Evolutionary conservation across 2,797 vertebrate species (phyloP).

Genomic region (Chrysocyon brachyurus): DNA sequence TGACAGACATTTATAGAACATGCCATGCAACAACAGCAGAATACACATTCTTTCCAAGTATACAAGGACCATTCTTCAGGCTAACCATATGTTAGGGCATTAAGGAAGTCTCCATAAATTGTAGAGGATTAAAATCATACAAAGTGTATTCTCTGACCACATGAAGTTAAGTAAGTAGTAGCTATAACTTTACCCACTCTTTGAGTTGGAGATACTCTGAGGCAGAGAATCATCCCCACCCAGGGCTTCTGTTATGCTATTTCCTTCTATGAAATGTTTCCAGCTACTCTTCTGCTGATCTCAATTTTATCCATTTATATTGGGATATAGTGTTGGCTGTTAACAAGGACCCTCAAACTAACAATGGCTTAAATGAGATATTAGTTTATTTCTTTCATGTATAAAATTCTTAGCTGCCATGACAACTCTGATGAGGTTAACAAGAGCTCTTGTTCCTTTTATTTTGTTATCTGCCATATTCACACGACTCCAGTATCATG

Average conservation of each 20-base stretch:
- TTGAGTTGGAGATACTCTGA: background rate
- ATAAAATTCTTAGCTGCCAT: background rate
- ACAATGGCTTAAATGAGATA: background rate
- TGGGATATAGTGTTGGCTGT: background rate
- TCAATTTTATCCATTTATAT: background rate
- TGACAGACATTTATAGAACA: background rate
- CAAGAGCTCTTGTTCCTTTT: background rate
- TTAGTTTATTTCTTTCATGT: background rate
- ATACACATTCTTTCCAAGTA: background rate
- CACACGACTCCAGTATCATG: background rate
- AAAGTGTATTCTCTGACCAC: background rate
- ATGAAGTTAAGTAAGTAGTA: background rate
- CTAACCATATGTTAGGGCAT: background rate
- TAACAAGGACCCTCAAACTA: background rate
- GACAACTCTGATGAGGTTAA: background rate
- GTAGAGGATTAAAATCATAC: slow-evolving; percentile 3
- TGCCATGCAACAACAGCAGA: background rate
- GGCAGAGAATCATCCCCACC: background rate
- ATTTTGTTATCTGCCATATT: background rate
- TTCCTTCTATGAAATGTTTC: background rate
- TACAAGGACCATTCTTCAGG: background rate
- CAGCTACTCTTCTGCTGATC: background rate
- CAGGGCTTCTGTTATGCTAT: background rate
- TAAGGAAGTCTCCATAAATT: background rate
- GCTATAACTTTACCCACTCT: background rate